Evolutionary conservation across 2,797 vertebrate species (phyloP).

Genomic region (Gymnoscopelus microlampas): DNA sequence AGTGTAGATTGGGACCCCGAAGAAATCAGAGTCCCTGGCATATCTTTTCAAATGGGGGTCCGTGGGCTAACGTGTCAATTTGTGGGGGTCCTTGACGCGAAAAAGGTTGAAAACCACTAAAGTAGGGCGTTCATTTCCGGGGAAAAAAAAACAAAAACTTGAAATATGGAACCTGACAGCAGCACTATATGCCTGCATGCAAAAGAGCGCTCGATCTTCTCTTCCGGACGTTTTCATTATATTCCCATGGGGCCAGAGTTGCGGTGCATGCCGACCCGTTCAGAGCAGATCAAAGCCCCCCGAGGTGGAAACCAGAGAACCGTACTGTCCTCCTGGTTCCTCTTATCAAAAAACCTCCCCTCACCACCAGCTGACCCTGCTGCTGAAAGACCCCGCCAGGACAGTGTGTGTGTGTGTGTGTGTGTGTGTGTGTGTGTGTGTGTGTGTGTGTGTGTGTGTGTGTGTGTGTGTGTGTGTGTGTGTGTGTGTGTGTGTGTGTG

Average conservation of each 20-base stretch:
- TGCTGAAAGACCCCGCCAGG: constrained; percentile 68
- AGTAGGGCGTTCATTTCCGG: too few relatives aligned
- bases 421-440: constrained; percentile 2
- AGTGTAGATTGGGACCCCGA: too few relatives aligned
- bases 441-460: constrained; percentile 14
- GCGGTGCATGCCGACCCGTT: neutral
- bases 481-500: constrained; percentile 6
- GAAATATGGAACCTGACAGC: too few relatives aligned
- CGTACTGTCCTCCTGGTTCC: constrained; percentile 46
- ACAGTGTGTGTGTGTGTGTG: constrained; percentile 25
- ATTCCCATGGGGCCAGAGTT: constrained; percentile 20
- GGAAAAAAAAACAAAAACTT: too few relatives aligned
- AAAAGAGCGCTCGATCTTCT: too few relatives aligned
- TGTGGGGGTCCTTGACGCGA: too few relatives aligned
- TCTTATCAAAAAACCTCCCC: constrained; percentile 53
- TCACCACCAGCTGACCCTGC: constrained; percentile 57
- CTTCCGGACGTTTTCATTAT: neutral
- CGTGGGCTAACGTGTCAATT: too few relatives aligned
- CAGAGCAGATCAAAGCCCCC: constrained; percentile 48
- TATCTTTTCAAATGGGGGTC: too few relatives aligned
- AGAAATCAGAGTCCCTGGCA: too few relatives aligned
- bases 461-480: constrained; percentile 25
- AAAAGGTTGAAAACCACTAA: too few relatives aligned
- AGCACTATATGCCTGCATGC: too few relatives aligned
- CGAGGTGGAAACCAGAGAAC: constrained; percentile 56